phyloP scores from a whole-genome alignment of 2,888 invertebrate genomes.

The Diarsia mendica region DNA sequence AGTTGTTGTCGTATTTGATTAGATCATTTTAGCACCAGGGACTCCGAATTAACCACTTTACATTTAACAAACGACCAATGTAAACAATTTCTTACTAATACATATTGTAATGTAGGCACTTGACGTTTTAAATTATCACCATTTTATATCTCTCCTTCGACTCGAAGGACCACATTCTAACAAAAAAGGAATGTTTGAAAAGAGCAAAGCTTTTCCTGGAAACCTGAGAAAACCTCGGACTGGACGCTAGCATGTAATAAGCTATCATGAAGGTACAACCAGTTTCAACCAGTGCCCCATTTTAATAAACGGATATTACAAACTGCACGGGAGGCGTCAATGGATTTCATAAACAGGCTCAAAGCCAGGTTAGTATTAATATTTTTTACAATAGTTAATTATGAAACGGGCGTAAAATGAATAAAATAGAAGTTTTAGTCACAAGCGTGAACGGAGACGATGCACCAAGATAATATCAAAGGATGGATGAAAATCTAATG shows the following conservation, averaged over 20 bases:
- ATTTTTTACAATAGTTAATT: constrained; percentile 38
- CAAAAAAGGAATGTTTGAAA: neutral
- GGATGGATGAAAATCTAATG: neutral
- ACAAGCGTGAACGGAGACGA: neutral
- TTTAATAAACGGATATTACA: constrained; percentile 56
- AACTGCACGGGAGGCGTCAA: constrained; percentile 28
- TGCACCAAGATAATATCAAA: neutral
- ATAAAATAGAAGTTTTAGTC: neutral
- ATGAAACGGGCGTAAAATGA: constrained; percentile 11
- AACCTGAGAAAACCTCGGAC: neutral
- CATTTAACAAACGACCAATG: neutral
- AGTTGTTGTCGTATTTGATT: neutral
- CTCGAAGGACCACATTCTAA: neutral
- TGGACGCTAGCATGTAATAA: constrained; percentile 17
- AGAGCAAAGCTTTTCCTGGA: neutral
- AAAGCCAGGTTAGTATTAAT: constrained; percentile 24
- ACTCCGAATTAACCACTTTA: neutral
- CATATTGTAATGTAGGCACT: neutral
- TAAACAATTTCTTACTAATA: neutral
- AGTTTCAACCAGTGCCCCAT: constrained; percentile 10
- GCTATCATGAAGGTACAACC: constrained; percentile 23
- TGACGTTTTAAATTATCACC: neutral
- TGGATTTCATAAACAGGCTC: constrained; percentile 35
- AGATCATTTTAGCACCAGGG: neutral
- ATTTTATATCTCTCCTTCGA: neutral